Base-by-base conservation (phyloP, 2,113 vertebrate genomes). In the Alces alces region DNA sequence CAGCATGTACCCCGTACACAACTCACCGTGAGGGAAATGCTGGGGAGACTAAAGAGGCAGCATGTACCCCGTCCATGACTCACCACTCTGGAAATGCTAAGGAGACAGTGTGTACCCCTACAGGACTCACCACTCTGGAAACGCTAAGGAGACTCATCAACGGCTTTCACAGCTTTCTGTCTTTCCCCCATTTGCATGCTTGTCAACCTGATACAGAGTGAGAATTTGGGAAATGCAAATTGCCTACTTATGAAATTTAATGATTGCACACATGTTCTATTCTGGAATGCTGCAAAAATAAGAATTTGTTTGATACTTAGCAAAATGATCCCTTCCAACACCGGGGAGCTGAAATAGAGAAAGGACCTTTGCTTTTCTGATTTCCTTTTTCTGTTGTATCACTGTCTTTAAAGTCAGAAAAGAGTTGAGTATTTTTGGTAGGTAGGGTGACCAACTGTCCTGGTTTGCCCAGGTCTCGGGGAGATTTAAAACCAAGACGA, bases 141-240 rank as follows among this genome's bases (percentile, higher is more conserved):
- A 52, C 23, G 87, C 97, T 85, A 36, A 58, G 70, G 88, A 70
- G 15, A 84, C 33, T 66, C 52, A 36, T 76, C 91, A 19, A 43
- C 58, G 11, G 43, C 70, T n/a, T 39, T 2, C 39, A 58, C 39
- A 39, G 55, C 57, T 93, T 89, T 86, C 60, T 64, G 85, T 95
- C 87, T 66, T 64, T 79, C 60, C 86, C 88, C 54, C 90, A 79
- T 98, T 97, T 94, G 76, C 89, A 91, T 93, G 97, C 79, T 64
- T 98, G 89, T 96, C 98, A 94, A n/a, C 84, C 98, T 86, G 57
- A 66, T 95, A 92, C 92, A 94, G 98, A 97, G 54, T 86, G 89
- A 98, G 86, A 95, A 86, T 80, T 86, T 9, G 92, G 57, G 96
- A 97, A 54, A 97, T 96, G 57, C 89, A 98, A 66, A 85, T 97